These are phyloP conservation scores for Dryocosmus kuriphilus DNA, from an alignment of 2,888 invertebrate genomes.

Conservation along the genomic window DNA sequence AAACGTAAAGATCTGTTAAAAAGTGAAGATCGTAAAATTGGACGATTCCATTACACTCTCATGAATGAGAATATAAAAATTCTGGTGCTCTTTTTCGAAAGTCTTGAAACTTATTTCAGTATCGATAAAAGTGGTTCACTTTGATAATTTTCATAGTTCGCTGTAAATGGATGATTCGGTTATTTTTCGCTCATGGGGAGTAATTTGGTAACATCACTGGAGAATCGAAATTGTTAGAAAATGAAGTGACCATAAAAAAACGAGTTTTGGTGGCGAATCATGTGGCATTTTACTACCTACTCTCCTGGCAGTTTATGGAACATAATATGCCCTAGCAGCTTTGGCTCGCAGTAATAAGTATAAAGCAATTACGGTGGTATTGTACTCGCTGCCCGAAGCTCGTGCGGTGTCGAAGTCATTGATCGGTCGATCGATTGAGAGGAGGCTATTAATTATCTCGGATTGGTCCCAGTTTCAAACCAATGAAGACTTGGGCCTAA, in stretches of 20 bases:
- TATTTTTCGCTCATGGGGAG: neutral
- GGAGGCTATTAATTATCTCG: slow-evolving; percentile 70
- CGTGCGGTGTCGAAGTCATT: slow-evolving; percentile 53
- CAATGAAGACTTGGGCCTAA: slow-evolving; percentile 61
- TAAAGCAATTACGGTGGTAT: slow-evolving; percentile 66
- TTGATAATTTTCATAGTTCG: neutral
- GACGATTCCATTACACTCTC: no score
- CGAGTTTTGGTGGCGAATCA: slow-evolving; percentile 1
- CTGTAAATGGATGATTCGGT: neutral
- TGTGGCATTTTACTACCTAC: slow-evolving; percentile 15
- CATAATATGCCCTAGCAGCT: slow-evolving; percentile 55
- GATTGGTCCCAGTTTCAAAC: slow-evolving; percentile 67
- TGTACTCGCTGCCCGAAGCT: slow-evolving; percentile 54
- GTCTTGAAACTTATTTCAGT: neutral
- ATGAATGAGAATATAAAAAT: no score
- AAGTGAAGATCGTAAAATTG: no score
- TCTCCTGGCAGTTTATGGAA: slow-evolving; percentile 50
- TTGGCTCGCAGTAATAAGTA: slow-evolving; percentile 61
- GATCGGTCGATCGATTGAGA: slow-evolving; percentile 62
- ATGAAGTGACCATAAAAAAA: neutral
- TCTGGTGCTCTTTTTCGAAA: no score
- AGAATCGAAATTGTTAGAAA: slow-evolving; percentile 18
- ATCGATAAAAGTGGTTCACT: neutral
- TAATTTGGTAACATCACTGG: neutral
- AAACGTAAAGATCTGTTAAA: no score